Percentiles rank a stretch among this genome's conserved stretches.
These are phyloP conservation scores for Neoarius graeffei DNA, from an alignment of 2,113 vertebrate species.

Conservation along the genomic window DNA sequence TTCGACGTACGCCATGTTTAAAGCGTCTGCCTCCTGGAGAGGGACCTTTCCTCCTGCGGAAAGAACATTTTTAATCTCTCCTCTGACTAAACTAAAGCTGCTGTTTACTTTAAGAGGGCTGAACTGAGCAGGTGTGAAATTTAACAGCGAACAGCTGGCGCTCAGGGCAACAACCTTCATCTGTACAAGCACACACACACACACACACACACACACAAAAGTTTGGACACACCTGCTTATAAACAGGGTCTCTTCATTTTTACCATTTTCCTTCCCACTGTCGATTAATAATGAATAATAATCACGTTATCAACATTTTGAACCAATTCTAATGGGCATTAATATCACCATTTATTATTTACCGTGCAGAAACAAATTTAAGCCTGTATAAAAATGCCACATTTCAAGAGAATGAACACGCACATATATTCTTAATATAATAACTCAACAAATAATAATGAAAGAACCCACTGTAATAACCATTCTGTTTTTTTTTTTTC, in stretches of 20 bases:
- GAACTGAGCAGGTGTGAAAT: constrained; percentile 68
- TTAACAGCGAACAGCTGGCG: constrained; percentile 68
- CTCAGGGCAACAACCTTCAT: constrained; percentile 61
- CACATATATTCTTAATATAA: not conserved
- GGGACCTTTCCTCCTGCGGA: constrained; percentile 18
- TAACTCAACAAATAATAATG: not conserved
- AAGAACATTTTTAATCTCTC: constrained; percentile 46
- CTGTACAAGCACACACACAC: constrained; percentile 37
- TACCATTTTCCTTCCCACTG: not conserved
- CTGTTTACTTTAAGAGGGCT: constrained; percentile 68
- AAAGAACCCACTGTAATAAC: not conserved
- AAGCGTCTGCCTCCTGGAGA: not conserved
- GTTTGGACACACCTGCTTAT: not conserved
- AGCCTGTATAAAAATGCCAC: not conserved
- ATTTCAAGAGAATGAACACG: not conserved
- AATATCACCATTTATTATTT: not conserved
- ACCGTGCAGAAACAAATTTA: not conserved
- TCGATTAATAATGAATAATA: not conserved
- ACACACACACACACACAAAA: constrained; percentile 10
- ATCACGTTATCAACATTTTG: not conserved
- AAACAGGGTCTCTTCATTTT: not conserved
- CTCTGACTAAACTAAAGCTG: constrained; percentile 61
- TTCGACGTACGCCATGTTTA: not conserved
- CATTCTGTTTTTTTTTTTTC: not conserved
- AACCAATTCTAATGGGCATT: not conserved